Base-by-base conservation (phyloP, 2,888 invertebrate species). In the Amiota mariae region DNA sequence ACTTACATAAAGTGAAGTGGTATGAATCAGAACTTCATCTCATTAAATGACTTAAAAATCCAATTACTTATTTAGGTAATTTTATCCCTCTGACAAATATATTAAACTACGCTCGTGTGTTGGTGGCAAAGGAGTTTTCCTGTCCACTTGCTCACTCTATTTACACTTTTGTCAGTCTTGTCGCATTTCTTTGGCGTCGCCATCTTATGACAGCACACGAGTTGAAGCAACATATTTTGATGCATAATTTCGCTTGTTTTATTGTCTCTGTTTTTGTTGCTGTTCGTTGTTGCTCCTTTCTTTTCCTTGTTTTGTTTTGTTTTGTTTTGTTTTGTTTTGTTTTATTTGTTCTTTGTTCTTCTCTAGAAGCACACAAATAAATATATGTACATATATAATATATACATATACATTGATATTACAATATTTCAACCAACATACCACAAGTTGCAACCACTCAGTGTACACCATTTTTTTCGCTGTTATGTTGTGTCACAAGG, bases 211-310 rank as follows among this genome's bases (percentile, higher is more conserved):
- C 63, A 24, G 24, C 12, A 59, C 18, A 59, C 18, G 54, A 20
- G 13, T 47, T 77, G 80, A 77, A 80, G 82, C 84, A 83, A 85
- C 85, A 83, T 83, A 85, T 85, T 83, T 84, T 82, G 82, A 82
- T 85, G 83, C 80, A 83, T 83, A 84, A 83, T 83, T 85, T 85
- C 77, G 71, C 59, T 4, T 59, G 59, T 18, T 59, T 59, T 20
- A 20, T 18, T 59, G 59, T 59, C n/a, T 12, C 10, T 10, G 12
- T 51, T 51, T 0, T n/a, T 12, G 13, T 51, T 49, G 48, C 15
- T 72, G 47, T 59, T 24, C 70, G 59, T 70, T 72, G 70, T 71
- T 72, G 48, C 66, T n/a, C n/a, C n/a, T n/a, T n/a, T n/a, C n/a
- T n/a, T n/a, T n/a, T 56, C 56, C 63, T 36, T 18, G n/a, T 73